Base-by-base conservation (phyloP, 2,888 invertebrate genomes). In the Agrenia bidenticulata region DNA sequence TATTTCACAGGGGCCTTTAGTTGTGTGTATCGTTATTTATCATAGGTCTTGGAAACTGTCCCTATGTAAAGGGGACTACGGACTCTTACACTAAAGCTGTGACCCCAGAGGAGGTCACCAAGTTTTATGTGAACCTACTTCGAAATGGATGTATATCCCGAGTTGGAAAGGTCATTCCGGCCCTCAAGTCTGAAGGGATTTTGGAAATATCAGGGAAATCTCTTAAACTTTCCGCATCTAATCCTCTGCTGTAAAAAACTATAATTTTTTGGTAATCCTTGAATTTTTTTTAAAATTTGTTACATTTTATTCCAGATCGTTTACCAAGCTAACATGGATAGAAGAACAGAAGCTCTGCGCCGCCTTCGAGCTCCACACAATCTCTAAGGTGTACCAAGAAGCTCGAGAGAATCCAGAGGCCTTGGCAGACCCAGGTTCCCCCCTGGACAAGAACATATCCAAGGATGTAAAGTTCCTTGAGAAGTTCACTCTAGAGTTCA, bases 291-390 rank as follows among this genome's bases (percentile, higher is more conserved):
- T 32, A 32, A n/a, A n/a, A n/a, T n/a, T n/a, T n/a, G n/a, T n/a
- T n/a, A n/a, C n/a, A 11, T 39, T 39, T 39, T 39, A n/a, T 49
- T 17, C 9, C 51, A 51, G 51, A 51, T 21, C 19, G 4, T 9
- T 19, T 4, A 4, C 51, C 21, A 51, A 51, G 24, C 51, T 51
- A 23, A 51, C 19, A 21, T 51, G 51, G 51, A 15, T 51, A 4
- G 51, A 51, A 51, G 51, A 51, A 23, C 51, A 51, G 24, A 51
- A 51, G 23, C 51, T 51, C 24, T 23, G 23, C 15, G 21, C 51
- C 23, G 51, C 51, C 21, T 51, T 51, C 23, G 51, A 51, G 21
- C 9, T 21, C 51, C 15, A 17, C 23, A 23, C 51, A 4, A 4
- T 51, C 2, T 51, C 51, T 5, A 15, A 19, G 9, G 24, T 23